These are phyloP conservation scores for Capitulum mitella DNA, from an alignment of 2,888 invertebrate species.

Conservation along the genomic window DNA sequence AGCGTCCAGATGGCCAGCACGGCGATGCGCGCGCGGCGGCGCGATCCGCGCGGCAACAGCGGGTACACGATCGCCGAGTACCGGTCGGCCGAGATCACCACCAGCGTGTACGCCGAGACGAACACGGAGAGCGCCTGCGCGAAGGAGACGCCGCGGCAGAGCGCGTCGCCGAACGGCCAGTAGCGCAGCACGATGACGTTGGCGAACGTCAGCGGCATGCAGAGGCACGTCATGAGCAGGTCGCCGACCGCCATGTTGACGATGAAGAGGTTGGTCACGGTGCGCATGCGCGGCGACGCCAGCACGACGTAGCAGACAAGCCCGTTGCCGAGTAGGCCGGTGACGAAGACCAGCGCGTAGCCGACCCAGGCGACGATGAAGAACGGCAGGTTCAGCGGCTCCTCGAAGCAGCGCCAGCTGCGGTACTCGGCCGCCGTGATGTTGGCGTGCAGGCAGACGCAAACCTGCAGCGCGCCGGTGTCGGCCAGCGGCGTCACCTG, in stretches of 20 bases:
- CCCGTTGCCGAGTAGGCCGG: no score
- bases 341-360: slow-evolving; percentile 46
- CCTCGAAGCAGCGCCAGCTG: neutral
- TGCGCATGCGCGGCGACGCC: slow-evolving; percentile 75
- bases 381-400: slow-evolving; percentile 31
- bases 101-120: slow-evolving; percentile 80
- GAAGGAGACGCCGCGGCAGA: slow-evolving; percentile 52
- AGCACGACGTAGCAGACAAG: slow-evolving; percentile 77
- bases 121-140: slow-evolving; percentile 40
- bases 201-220: slow-evolving; percentile 83
- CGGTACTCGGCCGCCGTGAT: neutral
- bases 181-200: slow-evolving; percentile 66
- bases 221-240: slow-evolving; percentile 79
- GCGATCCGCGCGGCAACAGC: slow-evolving; percentile 68
- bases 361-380: slow-evolving; percentile 44
- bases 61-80: slow-evolving; percentile 88
- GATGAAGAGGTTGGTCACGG: slow-evolving; percentile 87
- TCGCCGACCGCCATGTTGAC: slow-evolving; percentile 75
- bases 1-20: slow-evolving; percentile 66
- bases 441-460: neutral
- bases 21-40: slow-evolving; percentile 59
- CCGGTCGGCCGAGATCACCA: slow-evolving; percentile 82
- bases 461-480: neutral
- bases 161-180: slow-evolving; percentile 75
- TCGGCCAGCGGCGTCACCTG: no score